Evolutionary conservation across 2,797 vertebrate species (phyloP), one percentile per base, ranked within the genome.

Genomic region (Thamnophis elegans): DNA sequence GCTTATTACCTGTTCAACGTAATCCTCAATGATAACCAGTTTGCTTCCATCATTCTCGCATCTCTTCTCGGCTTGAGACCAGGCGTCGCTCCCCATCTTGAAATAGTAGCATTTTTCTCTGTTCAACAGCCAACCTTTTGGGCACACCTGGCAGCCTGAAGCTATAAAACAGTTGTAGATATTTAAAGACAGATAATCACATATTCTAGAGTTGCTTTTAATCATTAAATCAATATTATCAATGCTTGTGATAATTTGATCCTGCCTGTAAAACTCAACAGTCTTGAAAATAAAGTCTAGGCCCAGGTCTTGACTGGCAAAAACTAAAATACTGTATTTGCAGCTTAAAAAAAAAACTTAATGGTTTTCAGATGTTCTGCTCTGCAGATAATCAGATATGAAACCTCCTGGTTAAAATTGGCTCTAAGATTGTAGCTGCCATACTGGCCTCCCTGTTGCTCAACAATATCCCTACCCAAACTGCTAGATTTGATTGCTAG

Each of bases 81-180:
- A 93, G 25, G 60, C 90, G 10, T 9, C 16, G 11, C 6, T 1
- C 56, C 25, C 20, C 28, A 42, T 10, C 5, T 89, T 32, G 82
- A 93, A 91, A 65, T 11, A 11, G 90, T 93, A 93, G 90, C 92
- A 93, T 9, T 36, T 20, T 56, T 87, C 68, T 36, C 13, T 54
- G 86, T 89, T 85, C 11, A 93, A 26, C 68, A 91, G 4, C 92
- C 92, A 93, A 8, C 92, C 90, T 0, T 47, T 53, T 65, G 90
- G 92, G 85, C 92, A 93, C 10, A 93, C 2, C 25, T 10, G 68
- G 51, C 92, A 93, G 68, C 56, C 53, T 25, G 90, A 93, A 42
- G 2, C 92, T 93, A 65, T 14, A 85, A 91, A 82, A 28, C 1
- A 62, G 91, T 32, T 47, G 36, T 32, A 88, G 89, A 88, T n/a